Conservation (phyloP, 2,797 vertebrate species). For the Apogon talboti region DNA sequence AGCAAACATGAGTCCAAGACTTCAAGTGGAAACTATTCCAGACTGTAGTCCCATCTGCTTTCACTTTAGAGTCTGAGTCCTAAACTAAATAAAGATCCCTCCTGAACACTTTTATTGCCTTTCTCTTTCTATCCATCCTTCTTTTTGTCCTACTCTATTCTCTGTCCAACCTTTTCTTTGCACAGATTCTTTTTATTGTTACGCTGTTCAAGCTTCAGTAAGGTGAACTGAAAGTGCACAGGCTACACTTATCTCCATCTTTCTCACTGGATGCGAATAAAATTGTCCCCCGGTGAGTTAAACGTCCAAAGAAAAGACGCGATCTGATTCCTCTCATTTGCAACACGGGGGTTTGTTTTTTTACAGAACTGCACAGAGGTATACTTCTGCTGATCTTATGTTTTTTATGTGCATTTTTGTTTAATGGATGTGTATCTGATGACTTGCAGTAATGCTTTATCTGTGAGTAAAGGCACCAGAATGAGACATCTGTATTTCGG, state of each 20-base stretch:
- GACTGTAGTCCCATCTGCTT: slow-evolving; percentile 84
- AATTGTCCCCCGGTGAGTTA: slow-evolving; percentile 47
- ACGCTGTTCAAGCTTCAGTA: slow-evolving; percentile 54
- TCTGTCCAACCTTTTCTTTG: slow-evolving; percentile 32
- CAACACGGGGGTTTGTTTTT: slow-evolving; percentile 55
- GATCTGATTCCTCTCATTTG: slow-evolving; percentile 49
- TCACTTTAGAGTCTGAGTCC: slow-evolving; percentile 83
- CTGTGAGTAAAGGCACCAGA: neutral
- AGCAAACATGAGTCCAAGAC: slow-evolving; percentile 76
- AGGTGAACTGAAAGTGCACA: slow-evolving; percentile 44
- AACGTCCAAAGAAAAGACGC: slow-evolving; percentile 45
- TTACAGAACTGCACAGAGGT: slow-evolving; percentile 18
- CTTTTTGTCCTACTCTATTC: slow-evolving; percentile 37
- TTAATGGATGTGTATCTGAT: slow-evolving; percentile 4
- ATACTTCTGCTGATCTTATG: neutral
- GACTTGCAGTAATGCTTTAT: too few species aligned
- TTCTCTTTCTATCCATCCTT: slow-evolving; percentile 66
- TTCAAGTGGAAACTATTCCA: slow-evolving; percentile 88
- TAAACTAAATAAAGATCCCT: slow-evolving; percentile 87
- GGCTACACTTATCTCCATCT: slow-evolving; percentile 30
- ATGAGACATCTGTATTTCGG: neutral
- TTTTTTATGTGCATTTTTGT: slow-evolving; percentile 1
- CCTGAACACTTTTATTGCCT: slow-evolving; percentile 78
- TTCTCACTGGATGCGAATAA: slow-evolving; percentile 58
- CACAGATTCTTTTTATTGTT: slow-evolving; percentile 55